phyloP scores from a whole-genome alignment of 2,888 invertebrate species.

The Napeogenes sylphis region DNA sequence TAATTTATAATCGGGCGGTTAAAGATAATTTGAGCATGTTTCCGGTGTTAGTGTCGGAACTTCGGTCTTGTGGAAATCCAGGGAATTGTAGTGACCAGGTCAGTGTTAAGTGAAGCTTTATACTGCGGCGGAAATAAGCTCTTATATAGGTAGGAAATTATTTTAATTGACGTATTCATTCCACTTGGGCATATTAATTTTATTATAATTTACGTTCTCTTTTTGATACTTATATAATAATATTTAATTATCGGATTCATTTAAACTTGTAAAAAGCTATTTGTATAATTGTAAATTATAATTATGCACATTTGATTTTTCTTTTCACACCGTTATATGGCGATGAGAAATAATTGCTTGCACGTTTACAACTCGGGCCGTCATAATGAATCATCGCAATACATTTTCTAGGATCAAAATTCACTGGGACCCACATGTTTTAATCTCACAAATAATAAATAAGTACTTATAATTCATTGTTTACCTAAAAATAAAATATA shows the following conservation, averaged over 20 bases:
- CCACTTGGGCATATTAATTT: conserved; percentile 1
- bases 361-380: conserved; percentile 49
- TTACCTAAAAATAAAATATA: no score
- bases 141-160: not conserved
- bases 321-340: conserved; percentile 23
- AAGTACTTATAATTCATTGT: no score
- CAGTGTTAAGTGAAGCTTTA: conserved; percentile 14
- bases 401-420: conserved; percentile 24
- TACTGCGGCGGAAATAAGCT: not conserved
- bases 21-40: conserved; percentile 12
- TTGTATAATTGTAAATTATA: not conserved
- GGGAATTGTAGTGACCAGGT: conserved; percentile 24
- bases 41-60: conserved; percentile 18
- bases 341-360: conserved; percentile 49
- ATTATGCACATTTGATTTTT: conserved; percentile 14
- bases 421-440: no score
- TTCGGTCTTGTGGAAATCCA: conserved; percentile 18
- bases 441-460: not conserved
- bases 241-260: not conserved
- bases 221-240: not conserved
- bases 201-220: not conserved
- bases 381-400: no score
- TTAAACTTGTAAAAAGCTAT: not conserved
- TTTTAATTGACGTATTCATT: conserved; percentile 7
- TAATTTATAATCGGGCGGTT: conserved; percentile 16